Evolutionary conservation across 1,140 invertebrate genomes (phyloP).

Genomic region (Phenacoccus solenopsis): DNA sequence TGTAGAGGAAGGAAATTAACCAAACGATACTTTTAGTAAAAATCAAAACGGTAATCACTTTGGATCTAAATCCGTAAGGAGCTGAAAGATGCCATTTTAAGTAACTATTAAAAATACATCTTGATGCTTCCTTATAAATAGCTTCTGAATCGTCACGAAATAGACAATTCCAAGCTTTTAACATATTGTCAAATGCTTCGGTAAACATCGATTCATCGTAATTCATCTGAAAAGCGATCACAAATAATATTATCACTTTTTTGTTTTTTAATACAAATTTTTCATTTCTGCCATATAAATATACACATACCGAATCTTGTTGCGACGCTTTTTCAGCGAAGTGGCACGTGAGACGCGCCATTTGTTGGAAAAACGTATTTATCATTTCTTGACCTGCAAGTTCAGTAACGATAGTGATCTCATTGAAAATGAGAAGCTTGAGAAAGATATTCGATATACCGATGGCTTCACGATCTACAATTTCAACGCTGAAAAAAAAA

Average conservation of each 20-base stretch:
- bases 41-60: background rate
- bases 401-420: conserved; percentile 15
- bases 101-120: conserved; percentile 63
- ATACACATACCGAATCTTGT: conserved; percentile 55
- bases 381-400: conserved; percentile 1
- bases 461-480: conserved; percentile 47
- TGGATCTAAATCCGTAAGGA: conserved; percentile 49
- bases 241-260: background rate
- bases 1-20: no score
- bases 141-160: conserved; percentile 43
- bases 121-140: conserved; percentile 38
- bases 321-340: conserved; percentile 57
- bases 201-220: conserved; percentile 54
- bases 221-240: conserved; percentile 31
- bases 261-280: conserved; percentile 19
- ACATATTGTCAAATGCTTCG: conserved; percentile 66
- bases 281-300: conserved; percentile 13
- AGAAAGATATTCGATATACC: conserved; percentile 52
- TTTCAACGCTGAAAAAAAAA: conserved; percentile 38
- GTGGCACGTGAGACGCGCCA: conserved; percentile 56
- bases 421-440: conserved; percentile 43
- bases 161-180: conserved; percentile 56
- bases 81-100: conserved; percentile 66
- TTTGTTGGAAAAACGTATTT: conserved; percentile 20
- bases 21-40: background rate